phyloP scores from a whole-genome alignment of 2,797 vertebrate genomes.

The Anguilla obscura region DNA sequence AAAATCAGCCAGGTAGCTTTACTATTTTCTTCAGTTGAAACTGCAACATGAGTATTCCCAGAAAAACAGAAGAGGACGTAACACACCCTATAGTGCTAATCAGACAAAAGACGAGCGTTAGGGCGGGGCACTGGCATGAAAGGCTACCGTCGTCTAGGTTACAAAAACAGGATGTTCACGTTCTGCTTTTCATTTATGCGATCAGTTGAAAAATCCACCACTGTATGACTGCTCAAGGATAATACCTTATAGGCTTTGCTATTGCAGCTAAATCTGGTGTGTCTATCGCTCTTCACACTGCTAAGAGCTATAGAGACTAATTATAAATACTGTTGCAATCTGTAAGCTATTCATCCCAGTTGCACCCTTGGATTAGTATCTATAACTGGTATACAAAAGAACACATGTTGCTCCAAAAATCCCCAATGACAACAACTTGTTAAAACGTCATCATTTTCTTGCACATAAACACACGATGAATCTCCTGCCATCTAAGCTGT shows the following conservation, averaged over 20 bases:
- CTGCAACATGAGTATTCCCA: not conserved
- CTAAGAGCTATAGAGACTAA: not conserved
- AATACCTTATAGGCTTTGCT: not conserved
- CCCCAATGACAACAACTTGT: not conserved
- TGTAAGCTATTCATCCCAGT: not conserved
- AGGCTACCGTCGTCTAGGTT: not conserved
- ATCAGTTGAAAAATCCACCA: not conserved
- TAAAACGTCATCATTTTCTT: not conserved
- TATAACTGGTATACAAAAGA: not conserved
- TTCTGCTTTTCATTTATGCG: not conserved
- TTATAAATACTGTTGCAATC: not conserved
- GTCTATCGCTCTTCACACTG: not conserved
- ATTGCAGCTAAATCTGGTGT: not conserved
- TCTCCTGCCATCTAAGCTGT: not conserved
- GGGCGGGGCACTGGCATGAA: not conserved
- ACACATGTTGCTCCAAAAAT: not conserved
- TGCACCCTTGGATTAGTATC: not conserved
- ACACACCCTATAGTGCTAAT: not conserved
- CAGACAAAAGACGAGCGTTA: not conserved
- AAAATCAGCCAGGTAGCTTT: not conserved
- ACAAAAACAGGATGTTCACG: slow-evolving; percentile 15
- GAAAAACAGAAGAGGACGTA: not conserved
- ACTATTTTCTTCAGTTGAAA: not conserved
- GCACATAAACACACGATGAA: not conserved
- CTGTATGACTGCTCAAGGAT: not conserved